Evolutionary conservation across 1,140 invertebrate species (phyloP).

Genomic region (Campoletis sonorensis): DNA sequence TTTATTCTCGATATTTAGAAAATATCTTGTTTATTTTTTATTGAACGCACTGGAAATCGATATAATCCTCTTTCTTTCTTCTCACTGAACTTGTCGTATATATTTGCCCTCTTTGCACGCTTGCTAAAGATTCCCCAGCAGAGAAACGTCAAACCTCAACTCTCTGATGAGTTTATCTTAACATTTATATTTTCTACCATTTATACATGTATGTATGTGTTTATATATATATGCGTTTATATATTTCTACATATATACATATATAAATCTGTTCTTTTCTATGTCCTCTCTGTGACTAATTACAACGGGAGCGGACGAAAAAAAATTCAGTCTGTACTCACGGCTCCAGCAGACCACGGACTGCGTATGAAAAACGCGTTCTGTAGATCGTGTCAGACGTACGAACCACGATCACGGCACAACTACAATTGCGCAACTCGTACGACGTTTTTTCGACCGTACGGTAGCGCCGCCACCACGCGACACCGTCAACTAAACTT

Average conservation of each 20-base stretch:
- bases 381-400: background rate
- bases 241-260: too few species aligned
- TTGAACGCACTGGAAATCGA: slow-evolving; percentile 36
- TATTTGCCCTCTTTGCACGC: too few species aligned
- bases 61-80: background rate
- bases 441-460: background rate
- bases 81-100: background rate
- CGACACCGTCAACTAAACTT: background rate
- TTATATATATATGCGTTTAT: too few species aligned
- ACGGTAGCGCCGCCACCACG: background rate
- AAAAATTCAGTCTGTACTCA: slow-evolving; percentile 58
- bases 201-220: too few species aligned
- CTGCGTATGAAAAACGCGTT: slow-evolving; percentile 58
- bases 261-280: background rate
- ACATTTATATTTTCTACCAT: too few species aligned
- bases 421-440: slow-evolving; percentile 16
- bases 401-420: slow-evolving; percentile 22
- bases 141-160: slow-evolving; percentile 47
- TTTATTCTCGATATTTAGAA: background rate
- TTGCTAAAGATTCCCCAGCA: background rate
- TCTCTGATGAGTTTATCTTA: slow-evolving; percentile 50
- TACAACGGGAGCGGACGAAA: slow-evolving; percentile 41
- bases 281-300: background rate
- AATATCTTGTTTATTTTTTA: slow-evolving; percentile 25
- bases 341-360: slow-evolving; percentile 66